Evolutionary conservation across 2,113 vertebrate species (phyloP).

Genomic region (Aramus guarauna): DNA sequence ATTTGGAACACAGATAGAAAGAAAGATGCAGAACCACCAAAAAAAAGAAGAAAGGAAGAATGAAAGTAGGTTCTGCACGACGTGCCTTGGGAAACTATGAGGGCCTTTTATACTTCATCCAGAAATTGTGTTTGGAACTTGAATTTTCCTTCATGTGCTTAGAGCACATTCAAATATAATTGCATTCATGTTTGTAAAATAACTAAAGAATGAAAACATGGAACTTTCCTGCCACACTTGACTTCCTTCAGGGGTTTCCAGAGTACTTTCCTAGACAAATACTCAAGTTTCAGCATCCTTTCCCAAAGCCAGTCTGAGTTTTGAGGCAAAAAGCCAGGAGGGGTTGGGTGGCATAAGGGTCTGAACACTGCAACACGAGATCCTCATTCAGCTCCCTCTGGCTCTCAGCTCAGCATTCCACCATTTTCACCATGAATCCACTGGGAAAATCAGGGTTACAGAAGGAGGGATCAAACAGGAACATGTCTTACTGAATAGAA

Average conservation of each 20-base stretch:
- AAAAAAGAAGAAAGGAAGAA: neutral
- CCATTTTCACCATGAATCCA: neutral
- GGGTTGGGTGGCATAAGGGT: neutral
- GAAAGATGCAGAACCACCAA: neutral
- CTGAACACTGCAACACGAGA: neutral
- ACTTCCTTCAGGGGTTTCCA: neutral
- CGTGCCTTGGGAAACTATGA: neutral
- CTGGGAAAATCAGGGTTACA: neutral
- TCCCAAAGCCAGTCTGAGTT: neutral
- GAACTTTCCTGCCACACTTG: neutral
- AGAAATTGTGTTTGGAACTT: neutral
- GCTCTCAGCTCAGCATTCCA: neutral
- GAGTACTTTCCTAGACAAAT: neutral
- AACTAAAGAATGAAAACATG: neutral
- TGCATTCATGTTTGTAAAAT: neutral
- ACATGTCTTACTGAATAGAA: neutral
- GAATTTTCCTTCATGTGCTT: neutral
- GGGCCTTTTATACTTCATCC: neutral
- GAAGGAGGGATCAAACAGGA: neutral
- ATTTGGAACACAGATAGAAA: neutral
- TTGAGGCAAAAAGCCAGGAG: neutral
- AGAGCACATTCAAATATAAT: neutral
- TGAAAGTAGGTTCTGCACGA: neutral
- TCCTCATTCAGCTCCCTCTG: neutral
- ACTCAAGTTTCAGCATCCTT: neutral